Conservation (phyloP, 2,113 vertebrate species). For the Poeciliopsis turrubarensis region DNA sequence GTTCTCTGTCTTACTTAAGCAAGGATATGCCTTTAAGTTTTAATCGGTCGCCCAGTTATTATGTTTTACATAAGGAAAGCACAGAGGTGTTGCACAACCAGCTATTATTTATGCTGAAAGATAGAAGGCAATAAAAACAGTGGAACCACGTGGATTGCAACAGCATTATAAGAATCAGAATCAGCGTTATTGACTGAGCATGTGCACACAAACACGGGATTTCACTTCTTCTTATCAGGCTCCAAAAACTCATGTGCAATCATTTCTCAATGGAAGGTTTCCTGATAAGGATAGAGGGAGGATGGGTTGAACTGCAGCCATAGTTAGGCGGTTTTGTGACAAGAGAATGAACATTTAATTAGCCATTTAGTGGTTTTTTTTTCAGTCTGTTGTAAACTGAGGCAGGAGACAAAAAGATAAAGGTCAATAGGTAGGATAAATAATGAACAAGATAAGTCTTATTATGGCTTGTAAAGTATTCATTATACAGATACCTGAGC, state of each 20-base stretch:
- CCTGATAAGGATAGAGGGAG: slow-evolving; percentile 12
- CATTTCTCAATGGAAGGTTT: neutral
- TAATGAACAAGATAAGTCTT: neutral
- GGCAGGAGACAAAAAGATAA: neutral
- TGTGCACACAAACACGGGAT: neutral
- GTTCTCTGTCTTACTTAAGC: too few relatives aligned
- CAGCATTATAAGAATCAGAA: neutral
- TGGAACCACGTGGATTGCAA: neutral
- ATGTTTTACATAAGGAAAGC: neutral
- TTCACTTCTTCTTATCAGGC: neutral
- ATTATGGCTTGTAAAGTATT: too few relatives aligned
- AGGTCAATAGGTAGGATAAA: neutral
- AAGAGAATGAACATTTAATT: too few relatives aligned
- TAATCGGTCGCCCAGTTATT: too few relatives aligned
- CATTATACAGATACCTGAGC: neutral
- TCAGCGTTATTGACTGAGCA: neutral
- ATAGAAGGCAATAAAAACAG: neutral
- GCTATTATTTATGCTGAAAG: neutral
- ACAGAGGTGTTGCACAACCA: neutral
- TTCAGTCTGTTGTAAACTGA: neutral
- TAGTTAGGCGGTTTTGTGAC: slow-evolving; percentile 7
- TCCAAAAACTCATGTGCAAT: neutral
- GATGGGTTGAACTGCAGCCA: neutral
- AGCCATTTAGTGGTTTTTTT: too few relatives aligned
- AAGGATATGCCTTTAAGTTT: neutral